Percentiles rank a stretch among this genome's conserved stretches.
Conservation (phyloP, 2,113 vertebrate genomes). For the Dryoscopus gambensis region DNA sequence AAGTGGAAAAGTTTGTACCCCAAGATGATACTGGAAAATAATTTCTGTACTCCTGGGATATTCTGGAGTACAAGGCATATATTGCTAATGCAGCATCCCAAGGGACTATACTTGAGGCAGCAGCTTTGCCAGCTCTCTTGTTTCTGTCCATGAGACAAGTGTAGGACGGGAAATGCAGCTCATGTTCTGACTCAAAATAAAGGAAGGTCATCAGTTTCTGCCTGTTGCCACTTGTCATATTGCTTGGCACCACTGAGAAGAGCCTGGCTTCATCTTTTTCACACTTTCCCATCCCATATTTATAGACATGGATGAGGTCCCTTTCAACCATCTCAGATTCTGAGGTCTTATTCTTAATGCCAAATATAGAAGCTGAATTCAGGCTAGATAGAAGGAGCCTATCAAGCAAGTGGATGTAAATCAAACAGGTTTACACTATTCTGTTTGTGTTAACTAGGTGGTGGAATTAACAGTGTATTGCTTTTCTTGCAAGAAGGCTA, state of each 20-base stretch:
- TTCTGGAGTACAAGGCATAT: not conserved
- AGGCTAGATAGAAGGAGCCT: not conserved
- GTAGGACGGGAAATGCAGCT: not conserved
- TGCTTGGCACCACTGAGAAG: not conserved
- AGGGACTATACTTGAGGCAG: not conserved
- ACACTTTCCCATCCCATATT: not conserved
- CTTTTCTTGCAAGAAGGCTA: constrained; percentile 15
- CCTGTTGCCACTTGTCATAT: not conserved
- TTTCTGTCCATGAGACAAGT: not conserved
- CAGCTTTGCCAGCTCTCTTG: not conserved
- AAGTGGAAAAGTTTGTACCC: not conserved
- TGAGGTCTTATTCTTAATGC: not conserved
- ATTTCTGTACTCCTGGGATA: not conserved
- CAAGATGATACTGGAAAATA: not conserved
- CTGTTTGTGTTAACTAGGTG: not conserved
- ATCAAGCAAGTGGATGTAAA: not conserved
- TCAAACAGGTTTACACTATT: not conserved
- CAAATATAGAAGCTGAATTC: not conserved
- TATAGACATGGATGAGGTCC: not conserved
- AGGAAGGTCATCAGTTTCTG: not conserved
- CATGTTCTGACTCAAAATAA: not conserved
- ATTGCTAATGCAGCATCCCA: not conserved
- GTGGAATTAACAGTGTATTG: not conserved
- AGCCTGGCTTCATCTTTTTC: not conserved
- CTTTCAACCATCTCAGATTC: not conserved